Evolutionary conservation across 2,113 vertebrate species (phyloP).

Genomic region (Rattus rattus): DNA sequence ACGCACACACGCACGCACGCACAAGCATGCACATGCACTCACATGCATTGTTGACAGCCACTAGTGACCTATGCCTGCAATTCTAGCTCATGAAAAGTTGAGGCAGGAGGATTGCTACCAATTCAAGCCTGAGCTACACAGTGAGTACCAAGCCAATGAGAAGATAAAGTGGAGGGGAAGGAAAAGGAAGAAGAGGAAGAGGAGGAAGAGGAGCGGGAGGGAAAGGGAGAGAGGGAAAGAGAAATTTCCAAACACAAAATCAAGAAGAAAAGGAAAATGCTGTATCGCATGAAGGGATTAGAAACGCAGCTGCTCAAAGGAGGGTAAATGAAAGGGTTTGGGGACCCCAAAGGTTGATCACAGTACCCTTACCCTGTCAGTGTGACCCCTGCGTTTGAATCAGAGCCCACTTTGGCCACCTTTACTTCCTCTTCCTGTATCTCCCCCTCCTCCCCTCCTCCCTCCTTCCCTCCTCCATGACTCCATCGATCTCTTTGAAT

Average conservation of each 20-base stretch:
- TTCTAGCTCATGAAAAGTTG: background rate
- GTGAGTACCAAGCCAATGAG: background rate
- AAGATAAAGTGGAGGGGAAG: no score
- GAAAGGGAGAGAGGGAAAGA: background rate
- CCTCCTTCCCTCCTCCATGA: background rate
- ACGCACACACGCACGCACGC: background rate
- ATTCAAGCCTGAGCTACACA: background rate
- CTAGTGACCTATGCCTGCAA: background rate
- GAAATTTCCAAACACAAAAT: conserved; percentile 25
- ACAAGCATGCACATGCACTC: background rate
- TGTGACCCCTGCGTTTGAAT: background rate
- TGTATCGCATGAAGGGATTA: background rate
- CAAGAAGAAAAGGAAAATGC: conserved; percentile 23
- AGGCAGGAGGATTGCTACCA: background rate
- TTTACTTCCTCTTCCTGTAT: no score
- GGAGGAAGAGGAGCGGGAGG: background rate
- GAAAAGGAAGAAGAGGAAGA: background rate
- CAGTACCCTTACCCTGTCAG: background rate
- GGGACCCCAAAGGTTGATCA: background rate
- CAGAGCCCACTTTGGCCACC: background rate
- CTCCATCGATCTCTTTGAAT: background rate
- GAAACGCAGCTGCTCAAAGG: conserved; percentile 2
- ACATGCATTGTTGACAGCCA: background rate
- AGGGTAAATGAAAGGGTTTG: background rate
- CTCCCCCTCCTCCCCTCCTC: background rate